These are phyloP conservation scores for Probaryconus sp. DNA, from an alignment of 1,140 invertebrate genomes.

Conservation along the genomic window DNA sequence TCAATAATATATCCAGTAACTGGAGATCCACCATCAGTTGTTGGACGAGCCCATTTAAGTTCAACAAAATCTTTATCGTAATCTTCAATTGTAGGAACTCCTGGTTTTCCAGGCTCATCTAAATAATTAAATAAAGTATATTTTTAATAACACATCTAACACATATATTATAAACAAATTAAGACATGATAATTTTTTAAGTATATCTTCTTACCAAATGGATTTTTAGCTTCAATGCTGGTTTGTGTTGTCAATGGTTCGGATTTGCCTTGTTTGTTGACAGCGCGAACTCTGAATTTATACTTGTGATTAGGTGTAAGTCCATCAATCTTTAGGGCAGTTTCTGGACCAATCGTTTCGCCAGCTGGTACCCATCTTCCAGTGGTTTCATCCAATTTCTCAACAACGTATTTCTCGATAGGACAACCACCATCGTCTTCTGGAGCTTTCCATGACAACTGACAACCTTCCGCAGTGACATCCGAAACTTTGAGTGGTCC, in stretches of 20 bases:
- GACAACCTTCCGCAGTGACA: conserved; percentile 90
- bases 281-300: conserved; percentile 96
- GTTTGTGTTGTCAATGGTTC: conserved; percentile 94
- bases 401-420: conserved; percentile 93
- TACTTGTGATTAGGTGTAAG: conserved; percentile 95
- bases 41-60: conserved; percentile 93
- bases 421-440: conserved; percentile 93
- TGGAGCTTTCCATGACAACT: conserved; percentile 93
- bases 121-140: conserved; percentile 33
- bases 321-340: conserved; percentile 85
- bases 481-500: conserved; percentile 93
- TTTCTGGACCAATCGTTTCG: conserved; percentile 89
- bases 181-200: background rate
- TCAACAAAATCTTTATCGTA: conserved; percentile 97
- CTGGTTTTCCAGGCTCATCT: conserved; percentile 91
- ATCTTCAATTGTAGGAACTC: conserved; percentile 92
- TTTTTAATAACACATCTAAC: background rate
- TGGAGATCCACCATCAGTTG: conserved; percentile 91
- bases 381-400: conserved; percentile 95
- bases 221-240: conserved; percentile 98
- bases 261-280: conserved; percentile 97
- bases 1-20: conserved; percentile 97
- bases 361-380: conserved; percentile 95
- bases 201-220: conserved; percentile 85
- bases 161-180: conserved; percentile 20